phyloP scores from a whole-genome alignment of 2,113 vertebrate species.

The Lepisosteus oculatus region DNA sequence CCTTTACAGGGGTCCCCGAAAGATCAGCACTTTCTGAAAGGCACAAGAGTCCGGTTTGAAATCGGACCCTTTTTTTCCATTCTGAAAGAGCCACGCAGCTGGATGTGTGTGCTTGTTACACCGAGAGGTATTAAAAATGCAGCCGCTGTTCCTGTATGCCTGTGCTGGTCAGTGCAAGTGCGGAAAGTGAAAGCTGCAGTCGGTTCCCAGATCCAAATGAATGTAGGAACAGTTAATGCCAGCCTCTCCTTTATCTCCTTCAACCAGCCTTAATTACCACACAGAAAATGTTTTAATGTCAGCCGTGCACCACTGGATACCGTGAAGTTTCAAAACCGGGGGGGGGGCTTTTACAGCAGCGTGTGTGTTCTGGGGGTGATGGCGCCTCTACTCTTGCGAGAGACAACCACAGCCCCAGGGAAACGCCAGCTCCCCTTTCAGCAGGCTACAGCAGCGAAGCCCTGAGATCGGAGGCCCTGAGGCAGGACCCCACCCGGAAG shows the following conservation, averaged over 20 bases:
- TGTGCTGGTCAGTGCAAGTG: too few relatives aligned
- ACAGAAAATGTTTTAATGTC: too few relatives aligned
- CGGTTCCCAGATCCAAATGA: too few relatives aligned
- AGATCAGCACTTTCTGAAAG: too few relatives aligned
- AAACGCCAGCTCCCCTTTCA: slow-evolving; percentile 42
- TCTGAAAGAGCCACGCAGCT: too few relatives aligned
- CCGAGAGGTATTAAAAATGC: too few relatives aligned
- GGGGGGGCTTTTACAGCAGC: neutral
- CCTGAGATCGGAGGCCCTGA: slow-evolving; percentile 87
- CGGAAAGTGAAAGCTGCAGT: too few relatives aligned
- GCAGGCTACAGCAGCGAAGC: slow-evolving; percentile 88
- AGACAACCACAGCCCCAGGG: neutral
- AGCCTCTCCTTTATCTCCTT: slow-evolving; percentile 31
- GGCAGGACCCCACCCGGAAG: slow-evolving; percentile 90
- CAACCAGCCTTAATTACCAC: neutral
- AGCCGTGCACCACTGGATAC: neutral
- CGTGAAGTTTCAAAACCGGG: neutral
- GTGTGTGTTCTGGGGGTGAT: neutral
- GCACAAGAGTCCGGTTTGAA: too few relatives aligned
- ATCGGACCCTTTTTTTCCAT: too few relatives aligned
- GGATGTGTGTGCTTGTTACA: too few relatives aligned
- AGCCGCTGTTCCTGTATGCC: too few relatives aligned
- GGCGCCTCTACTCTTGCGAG: neutral
- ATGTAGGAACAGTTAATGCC: slow-evolving; percentile 3
- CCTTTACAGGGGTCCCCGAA: too few relatives aligned